Base-by-base conservation (phyloP, 37 sponge, comb jelly and placozoan genomes). In the Ianthella basta region DNA sequence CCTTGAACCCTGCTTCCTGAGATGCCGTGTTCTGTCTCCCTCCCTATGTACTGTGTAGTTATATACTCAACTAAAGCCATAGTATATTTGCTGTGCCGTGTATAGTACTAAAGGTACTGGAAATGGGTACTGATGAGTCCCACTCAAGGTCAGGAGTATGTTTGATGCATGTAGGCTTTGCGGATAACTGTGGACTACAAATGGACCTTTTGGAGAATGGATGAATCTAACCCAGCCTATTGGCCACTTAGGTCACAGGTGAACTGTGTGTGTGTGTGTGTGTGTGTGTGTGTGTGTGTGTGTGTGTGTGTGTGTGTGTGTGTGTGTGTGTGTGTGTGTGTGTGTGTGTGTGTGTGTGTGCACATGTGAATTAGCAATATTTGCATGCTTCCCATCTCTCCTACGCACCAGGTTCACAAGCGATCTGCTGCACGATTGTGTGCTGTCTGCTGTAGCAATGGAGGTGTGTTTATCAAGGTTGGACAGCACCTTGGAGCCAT, bases 401-500 rank as follows among this genome's bases (percentile, higher is more conserved):
- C 50, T 10, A 10, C 6, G 6, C 50, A 44, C 30, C 36, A 94
- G 91, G 36, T 97, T 15, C 97, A 97, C 69, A 34, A 53, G 63
- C 73, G 91, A 18, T 90, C 98, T 16, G 98, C 98, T 15, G 86
- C 86, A 63, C 60, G 87, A 39, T 78, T 97, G 44, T 55, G 87
- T 20, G 57, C 66, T 5, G 87, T 95, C 82, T 97, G 98, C 63
- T 85, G 87, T 72, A 57, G 69, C 55, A 94, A 97, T 78, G 95
- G 98, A 21, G 98, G 95, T 0, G 80, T 95, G 56, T 97, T 90
- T 74, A 91, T 97, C 74, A 97, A 97, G 82, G 91, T 93, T 15
- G 98, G 98, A 1, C 98, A 97, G 82, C 94, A 95, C 82, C 80
- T 97, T 18, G 98, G 93, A 10, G 89, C 98, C 0, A 72, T 97